phyloP scores from a whole-genome alignment of 2,888 invertebrate genomes.

The Scaptomyza caliginosa region DNA sequence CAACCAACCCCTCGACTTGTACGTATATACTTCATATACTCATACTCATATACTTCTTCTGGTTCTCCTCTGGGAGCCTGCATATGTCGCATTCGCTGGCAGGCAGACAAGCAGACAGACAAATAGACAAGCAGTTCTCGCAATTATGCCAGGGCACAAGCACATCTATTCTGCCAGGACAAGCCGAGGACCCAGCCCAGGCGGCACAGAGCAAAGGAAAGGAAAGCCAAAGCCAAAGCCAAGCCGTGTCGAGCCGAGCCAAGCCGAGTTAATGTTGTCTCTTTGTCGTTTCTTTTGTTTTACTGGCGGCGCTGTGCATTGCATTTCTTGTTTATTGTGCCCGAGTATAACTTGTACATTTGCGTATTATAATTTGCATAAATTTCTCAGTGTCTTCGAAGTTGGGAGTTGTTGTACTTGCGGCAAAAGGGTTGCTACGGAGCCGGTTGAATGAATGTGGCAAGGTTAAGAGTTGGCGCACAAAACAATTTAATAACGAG shows the following conservation, averaged over 20 bases:
- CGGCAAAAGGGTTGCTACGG: background rate
- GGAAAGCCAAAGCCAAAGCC: slow-evolving; percentile 9
- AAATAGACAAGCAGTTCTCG: slow-evolving; percentile 41
- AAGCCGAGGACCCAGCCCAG: slow-evolving; percentile 4
- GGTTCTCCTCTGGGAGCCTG: slow-evolving; percentile 7
- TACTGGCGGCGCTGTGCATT: slow-evolving; percentile 43
- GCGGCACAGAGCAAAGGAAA: background rate
- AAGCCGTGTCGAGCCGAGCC: slow-evolving; percentile 49
- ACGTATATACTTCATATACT: slow-evolving; percentile 11
- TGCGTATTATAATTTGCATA: slow-evolving; percentile 79
- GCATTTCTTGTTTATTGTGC: slow-evolving; percentile 76
- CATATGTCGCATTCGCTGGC: slow-evolving; percentile 32
- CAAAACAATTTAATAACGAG: slow-evolving; percentile 75
- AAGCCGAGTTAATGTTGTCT: slow-evolving; percentile 57
- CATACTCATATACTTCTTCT: no score
- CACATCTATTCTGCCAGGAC: slow-evolving; percentile 39
- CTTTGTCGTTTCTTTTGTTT: slow-evolving; percentile 61
- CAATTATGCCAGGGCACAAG: slow-evolving; percentile 45
- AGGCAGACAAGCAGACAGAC: slow-evolving; percentile 16
- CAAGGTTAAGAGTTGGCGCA: slow-evolving; percentile 56
- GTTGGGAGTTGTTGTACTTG: background rate
- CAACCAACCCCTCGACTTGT: slow-evolving; percentile 48
- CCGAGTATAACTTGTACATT: slow-evolving; percentile 71
- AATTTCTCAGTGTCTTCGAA: slow-evolving; percentile 51
- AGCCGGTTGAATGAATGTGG: slow-evolving; percentile 27